These are phyloP conservation scores for Ladona fulva DNA, from an alignment of 1,140 invertebrate genomes.

Conservation along the genomic window DNA sequence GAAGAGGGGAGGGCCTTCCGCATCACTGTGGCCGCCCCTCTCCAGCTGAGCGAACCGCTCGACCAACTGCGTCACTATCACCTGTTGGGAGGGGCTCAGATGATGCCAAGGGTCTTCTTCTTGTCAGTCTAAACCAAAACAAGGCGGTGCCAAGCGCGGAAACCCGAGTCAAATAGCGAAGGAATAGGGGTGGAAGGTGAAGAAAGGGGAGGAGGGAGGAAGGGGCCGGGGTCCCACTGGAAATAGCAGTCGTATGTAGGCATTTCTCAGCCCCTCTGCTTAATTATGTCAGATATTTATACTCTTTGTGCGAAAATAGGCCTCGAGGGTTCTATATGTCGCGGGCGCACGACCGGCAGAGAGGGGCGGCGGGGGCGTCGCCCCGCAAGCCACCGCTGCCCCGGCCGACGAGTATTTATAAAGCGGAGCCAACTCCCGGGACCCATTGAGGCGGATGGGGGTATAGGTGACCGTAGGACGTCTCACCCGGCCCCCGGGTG, in stretches of 20 bases:
- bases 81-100: background rate
- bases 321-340: constrained; percentile 2
- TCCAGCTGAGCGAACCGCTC: constrained; percentile 1
- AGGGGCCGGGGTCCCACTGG: background rate
- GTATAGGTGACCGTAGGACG: background rate
- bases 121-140: constrained; percentile 11
- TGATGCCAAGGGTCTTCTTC: background rate
- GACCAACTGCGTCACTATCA: background rate
- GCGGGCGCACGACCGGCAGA: background rate
- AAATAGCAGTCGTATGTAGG: constrained; percentile 11
- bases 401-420: background rate
- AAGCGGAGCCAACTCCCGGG: background rate
- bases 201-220: background rate
- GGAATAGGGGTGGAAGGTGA: background rate
- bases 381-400: background rate
- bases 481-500: too few relatives aligned
- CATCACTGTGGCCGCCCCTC: background rate
- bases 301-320: background rate
- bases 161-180: constrained; percentile 9
- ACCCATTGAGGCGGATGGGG: background rate
- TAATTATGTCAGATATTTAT: constrained; percentile 14
- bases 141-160: background rate
- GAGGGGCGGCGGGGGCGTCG: background rate
- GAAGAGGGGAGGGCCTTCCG: background rate
- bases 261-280: constrained; percentile 19